A percentile compares a stretch with the other conserved stretches of the same genome.
These are phyloP conservation scores for Oryzias woworae DNA, from an alignment of 2,113 vertebrate species.

Conservation along the genomic window DNA sequence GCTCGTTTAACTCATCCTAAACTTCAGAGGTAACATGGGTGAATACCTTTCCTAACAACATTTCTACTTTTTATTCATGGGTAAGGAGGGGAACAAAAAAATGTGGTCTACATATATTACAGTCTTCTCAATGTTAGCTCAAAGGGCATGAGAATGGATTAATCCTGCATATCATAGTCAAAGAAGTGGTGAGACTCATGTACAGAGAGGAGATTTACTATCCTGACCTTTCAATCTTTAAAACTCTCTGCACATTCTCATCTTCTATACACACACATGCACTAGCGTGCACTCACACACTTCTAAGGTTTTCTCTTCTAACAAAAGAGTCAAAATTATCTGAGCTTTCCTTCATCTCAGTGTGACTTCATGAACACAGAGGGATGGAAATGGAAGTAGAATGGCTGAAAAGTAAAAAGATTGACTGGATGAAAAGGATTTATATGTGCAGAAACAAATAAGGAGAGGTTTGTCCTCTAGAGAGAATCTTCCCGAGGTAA, in stretches of 20 bases:
- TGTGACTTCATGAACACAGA: slow-evolving; percentile 47
- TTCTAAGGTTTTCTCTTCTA: slow-evolving; percentile 42
- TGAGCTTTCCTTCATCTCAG: slow-evolving; percentile 53
- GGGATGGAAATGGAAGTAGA: slow-evolving; percentile 44
- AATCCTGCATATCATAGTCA: slow-evolving; percentile 74
- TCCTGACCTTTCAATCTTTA: slow-evolving; percentile 75
- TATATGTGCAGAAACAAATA: slow-evolving; percentile 51
- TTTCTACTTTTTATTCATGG: slow-evolving; percentile 47
- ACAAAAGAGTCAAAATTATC: slow-evolving; percentile 50
- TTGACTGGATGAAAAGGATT: slow-evolving; percentile 29
- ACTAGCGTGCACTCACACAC: slow-evolving; percentile 21
- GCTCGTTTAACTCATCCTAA: too few relatives aligned
- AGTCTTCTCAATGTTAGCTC: slow-evolving; percentile 52
- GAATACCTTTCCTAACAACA: background rate
- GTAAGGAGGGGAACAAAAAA: slow-evolving; percentile 52
- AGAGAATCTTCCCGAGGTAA: slow-evolving; percentile 29
- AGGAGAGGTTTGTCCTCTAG: slow-evolving; percentile 30
- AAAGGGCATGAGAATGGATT: slow-evolving; percentile 72
- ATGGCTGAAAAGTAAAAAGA: slow-evolving; percentile 29
- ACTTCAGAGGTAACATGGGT: background rate
- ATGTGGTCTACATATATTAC: slow-evolving; percentile 58
- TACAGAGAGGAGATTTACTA: slow-evolving; percentile 74
- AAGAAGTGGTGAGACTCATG: slow-evolving; percentile 68
- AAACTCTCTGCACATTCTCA: slow-evolving; percentile 50
- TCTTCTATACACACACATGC: slow-evolving; percentile 19